Conservation (phyloP, 1,140 invertebrate genomes). For the Dreissena polymorpha region DNA sequence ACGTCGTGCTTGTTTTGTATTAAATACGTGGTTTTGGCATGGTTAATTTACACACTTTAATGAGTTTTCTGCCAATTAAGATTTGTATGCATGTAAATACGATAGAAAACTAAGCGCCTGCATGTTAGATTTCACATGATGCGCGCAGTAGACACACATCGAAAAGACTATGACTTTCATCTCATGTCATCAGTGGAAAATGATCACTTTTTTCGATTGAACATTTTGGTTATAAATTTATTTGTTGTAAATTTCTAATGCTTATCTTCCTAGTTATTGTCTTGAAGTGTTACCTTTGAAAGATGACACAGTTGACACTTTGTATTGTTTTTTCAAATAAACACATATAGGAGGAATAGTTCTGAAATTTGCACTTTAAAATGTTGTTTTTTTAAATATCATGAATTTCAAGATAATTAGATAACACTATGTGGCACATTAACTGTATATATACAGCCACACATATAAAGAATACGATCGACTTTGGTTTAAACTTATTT, state of each 20-base stretch:
- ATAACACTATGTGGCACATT: too few relatives aligned
- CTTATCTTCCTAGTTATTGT: too few relatives aligned
- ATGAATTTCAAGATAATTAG: too few relatives aligned
- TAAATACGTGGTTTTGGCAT: not conserved
- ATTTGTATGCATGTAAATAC: not conserved
- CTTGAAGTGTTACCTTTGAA: too few relatives aligned
- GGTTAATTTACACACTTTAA: not conserved
- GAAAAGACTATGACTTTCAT: not conserved
- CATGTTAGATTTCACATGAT: not conserved
- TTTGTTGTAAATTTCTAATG: too few relatives aligned
- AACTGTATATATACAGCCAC: not conserved
- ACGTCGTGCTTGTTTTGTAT: not conserved
- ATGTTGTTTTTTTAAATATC: not conserved
- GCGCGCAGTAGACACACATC: not conserved
- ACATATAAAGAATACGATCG: slow-evolving; percentile 29
- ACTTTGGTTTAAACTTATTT: too few relatives aligned
- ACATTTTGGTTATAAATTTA: too few relatives aligned
- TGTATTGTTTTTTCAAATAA: not conserved
- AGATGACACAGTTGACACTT: not conserved
- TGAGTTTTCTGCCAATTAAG: not conserved
- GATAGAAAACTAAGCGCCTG: not conserved
- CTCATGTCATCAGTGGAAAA: not conserved
- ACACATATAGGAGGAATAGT: not conserved
- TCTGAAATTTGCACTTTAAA: not conserved
- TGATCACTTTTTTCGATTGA: too few relatives aligned